Evolutionary conservation across 2,797 vertebrate genomes (phyloP).

Genomic region (Epinephelus awoara): DNA sequence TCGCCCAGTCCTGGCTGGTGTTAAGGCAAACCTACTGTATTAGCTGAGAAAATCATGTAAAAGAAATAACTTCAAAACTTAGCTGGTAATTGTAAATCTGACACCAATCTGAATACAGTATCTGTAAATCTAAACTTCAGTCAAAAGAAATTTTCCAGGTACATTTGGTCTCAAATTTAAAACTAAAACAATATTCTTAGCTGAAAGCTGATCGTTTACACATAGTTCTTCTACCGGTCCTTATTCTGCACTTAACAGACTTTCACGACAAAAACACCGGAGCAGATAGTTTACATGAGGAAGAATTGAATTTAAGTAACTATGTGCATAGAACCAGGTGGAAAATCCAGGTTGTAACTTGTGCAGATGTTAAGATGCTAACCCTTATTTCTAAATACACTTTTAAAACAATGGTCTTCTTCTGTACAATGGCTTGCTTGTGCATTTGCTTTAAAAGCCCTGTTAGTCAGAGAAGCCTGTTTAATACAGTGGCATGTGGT

Average conservation of each 20-base stretch:
- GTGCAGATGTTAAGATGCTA: slow-evolving; percentile 5
- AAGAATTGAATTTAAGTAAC: background rate
- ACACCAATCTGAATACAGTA: background rate
- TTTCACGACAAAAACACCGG: background rate
- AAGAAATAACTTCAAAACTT: background rate
- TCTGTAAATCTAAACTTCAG: background rate
- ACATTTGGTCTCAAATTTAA: background rate
- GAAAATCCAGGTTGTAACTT: background rate
- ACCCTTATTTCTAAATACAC: background rate
- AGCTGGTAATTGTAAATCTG: background rate
- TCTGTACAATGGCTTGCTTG: background rate
- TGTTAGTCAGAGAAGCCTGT: slow-evolving; percentile 50
- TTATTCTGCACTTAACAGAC: background rate
- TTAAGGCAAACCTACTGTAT: background rate
- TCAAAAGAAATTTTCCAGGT: background rate
- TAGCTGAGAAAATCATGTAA: background rate
- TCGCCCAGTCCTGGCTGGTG: background rate
- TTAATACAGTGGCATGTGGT: slow-evolving; percentile 66
- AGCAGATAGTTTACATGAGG: background rate
- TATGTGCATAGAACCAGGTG: background rate
- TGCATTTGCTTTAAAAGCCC: slow-evolving; percentile 33
- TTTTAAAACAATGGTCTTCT: slow-evolving; percentile 8
- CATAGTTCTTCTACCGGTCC: background rate
- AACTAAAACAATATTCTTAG: background rate
- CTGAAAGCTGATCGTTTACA: background rate